Evolutionary conservation across 2,888 invertebrate species (phyloP).

Genomic region (Brachypterus glaber): DNA sequence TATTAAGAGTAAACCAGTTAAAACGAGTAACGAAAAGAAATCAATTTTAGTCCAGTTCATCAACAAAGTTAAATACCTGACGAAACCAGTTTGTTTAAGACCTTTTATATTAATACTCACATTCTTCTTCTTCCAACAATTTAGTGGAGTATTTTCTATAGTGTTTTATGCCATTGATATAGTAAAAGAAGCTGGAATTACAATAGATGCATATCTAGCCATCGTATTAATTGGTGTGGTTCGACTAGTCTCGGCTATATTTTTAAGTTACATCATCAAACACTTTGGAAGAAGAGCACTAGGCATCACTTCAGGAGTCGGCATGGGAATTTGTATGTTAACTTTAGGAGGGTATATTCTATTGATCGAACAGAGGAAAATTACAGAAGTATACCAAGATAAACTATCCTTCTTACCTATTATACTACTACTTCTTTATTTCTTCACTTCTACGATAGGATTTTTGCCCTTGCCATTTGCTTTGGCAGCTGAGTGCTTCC

Average conservation of each 20-base stretch:
- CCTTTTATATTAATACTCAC: constrained; percentile 43
- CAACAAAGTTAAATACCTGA: constrained; percentile 31
- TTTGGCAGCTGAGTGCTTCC: constrained; percentile 48
- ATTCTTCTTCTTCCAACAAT: constrained; percentile 51
- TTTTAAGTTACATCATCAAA: constrained; percentile 43
- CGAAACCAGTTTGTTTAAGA: constrained; percentile 38
- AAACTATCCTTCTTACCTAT: constrained; percentile 38
- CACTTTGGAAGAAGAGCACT: constrained; percentile 49
- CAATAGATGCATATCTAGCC: constrained; percentile 41
- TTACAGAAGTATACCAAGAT: constrained; percentile 22
- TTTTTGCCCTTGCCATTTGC: constrained; percentile 50
- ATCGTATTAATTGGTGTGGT: constrained; percentile 45
- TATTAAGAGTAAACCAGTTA: constrained; percentile 22
- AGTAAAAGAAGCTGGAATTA: constrained; percentile 41
- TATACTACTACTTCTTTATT: constrained; percentile 41
- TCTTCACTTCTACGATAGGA: constrained; percentile 45
- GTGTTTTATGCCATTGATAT: constrained; percentile 50
- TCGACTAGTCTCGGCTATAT: constrained; percentile 40
- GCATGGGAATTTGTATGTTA: constrained; percentile 48
- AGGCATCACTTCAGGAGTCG: constrained; percentile 48
- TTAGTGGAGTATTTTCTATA: constrained; percentile 47
- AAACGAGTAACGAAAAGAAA: constrained; percentile 16
- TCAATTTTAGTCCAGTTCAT: constrained; percentile 20
- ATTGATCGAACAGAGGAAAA: constrained; percentile 27
- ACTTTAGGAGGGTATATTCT: constrained; percentile 41